Base-by-base conservation (phyloP, 1,140 invertebrate species). In the Cardiocondyla obscurior region DNA sequence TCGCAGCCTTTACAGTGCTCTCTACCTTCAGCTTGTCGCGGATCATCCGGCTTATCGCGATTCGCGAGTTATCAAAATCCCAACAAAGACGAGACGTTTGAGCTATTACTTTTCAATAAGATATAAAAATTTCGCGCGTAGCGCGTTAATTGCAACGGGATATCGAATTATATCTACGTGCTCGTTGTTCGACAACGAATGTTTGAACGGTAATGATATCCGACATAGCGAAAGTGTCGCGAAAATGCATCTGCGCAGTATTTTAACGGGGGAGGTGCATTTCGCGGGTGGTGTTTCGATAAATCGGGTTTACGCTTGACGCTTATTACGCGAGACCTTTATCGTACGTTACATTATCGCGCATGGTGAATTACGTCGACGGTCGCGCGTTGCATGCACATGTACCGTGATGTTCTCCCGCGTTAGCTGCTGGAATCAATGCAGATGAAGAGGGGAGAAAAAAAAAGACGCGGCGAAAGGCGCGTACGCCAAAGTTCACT, bases 1-100 rank as follows among this genome's bases (percentile, higher is more conserved):
- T 69, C 33, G 36, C 51, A 16, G 42, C 58, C 51, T 70, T 62
- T 69, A n/a, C 69, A 33, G 16, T 25, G 33, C 30, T 49, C 46
- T 39, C 14, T 58, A 42, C 51, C 44, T 82, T 51, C 36, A 22
- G 60, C 70, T 76, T 81, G 79, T 44, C 55, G 10, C 83, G 70
- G 83, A 82, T 85, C 64, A 85, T 85, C 83, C 83, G 53, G 83
- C 62, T 85, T 85, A 83, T 46, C 81, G 46, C 65, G 51, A 51
- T 74, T 73, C 33, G 60, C 22, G 79, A 76, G 60, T 82, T 82
- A 60, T 49, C 69, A 51, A 44, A 82, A 85, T 65, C 79, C 55
- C 33, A 16, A 67, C 62, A 53, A 79, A 79, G 74, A 65, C 7
- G 44, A 67, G 42, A 65, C 58, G 73, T 73, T 25, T 5, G 33